phyloP scores from a whole-genome alignment of 2,888 invertebrate species.

The Chaetogeoica ovagalla region DNA sequence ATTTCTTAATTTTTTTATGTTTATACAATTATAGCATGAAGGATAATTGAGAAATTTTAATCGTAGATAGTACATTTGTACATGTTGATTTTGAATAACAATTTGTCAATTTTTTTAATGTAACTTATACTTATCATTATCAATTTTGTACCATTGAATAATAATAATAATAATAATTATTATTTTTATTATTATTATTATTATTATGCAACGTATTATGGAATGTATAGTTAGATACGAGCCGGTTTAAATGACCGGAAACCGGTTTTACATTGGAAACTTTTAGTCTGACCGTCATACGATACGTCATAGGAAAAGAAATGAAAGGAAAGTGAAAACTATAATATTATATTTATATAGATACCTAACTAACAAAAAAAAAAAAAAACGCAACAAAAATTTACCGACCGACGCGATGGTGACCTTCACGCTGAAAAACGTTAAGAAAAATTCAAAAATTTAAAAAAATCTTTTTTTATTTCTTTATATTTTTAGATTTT shows the following conservation, averaged over 20 bases:
- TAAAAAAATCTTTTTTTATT: too few relatives aligned
- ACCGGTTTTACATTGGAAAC: conserved; percentile 43
- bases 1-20: too few relatives aligned
- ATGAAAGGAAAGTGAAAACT: conserved; percentile 32
- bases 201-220: background rate
- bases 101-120: background rate
- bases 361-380: too few relatives aligned
- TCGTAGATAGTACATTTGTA: too few relatives aligned
- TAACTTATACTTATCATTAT: background rate
- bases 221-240: background rate
- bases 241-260: background rate
- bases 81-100: too few relatives aligned
- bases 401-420: too few relatives aligned
- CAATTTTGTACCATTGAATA: background rate
- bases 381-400: background rate
- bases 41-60: too few relatives aligned
- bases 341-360: background rate
- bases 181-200: background rate
- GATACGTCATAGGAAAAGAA: conserved; percentile 7
- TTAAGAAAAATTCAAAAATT: too few relatives aligned
- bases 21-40: too few relatives aligned
- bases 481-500: too few relatives aligned
- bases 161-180: background rate
- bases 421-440: background rate
- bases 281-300: background rate